These are phyloP conservation scores for Amphilophus citrinellus DNA, from an alignment of 2,113 vertebrate species.

Conservation along the genomic window DNA sequence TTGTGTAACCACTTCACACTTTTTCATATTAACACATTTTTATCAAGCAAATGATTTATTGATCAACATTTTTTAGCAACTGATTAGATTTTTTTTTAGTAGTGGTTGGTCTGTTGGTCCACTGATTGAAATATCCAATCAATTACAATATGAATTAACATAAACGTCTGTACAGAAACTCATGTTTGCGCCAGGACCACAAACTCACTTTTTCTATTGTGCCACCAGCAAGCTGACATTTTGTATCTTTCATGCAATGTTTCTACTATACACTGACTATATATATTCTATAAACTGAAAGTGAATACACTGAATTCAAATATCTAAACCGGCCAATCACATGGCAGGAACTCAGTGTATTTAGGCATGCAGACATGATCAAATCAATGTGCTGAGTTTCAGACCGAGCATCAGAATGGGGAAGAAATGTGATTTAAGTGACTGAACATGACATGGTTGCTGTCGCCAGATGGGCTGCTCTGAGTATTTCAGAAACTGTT, in stretches of 20 bases:
- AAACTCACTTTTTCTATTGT: not conserved
- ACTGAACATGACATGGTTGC: not conserved
- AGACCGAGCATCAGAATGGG: not conserved
- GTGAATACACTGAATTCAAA: too few species aligned
- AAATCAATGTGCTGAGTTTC: not conserved
- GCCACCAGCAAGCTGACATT: not conserved
- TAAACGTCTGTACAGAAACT: not conserved
- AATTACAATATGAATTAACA: not conserved
- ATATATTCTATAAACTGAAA: too few species aligned
- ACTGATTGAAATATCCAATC: not conserved
- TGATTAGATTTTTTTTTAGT: not conserved
- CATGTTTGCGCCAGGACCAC: not conserved
- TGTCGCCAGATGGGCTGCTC: not conserved
- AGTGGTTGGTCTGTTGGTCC: not conserved
- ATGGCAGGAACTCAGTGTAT: not conserved
- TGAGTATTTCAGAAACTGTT: not conserved
- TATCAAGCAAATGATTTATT: not conserved
- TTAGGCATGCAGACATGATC: not conserved
- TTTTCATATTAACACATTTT: not conserved
- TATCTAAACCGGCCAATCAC: not conserved
- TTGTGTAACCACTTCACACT: conserved; percentile 18
- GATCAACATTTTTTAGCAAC: not conserved
- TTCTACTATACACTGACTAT: not conserved
- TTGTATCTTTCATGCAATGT: not conserved
- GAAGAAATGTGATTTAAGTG: not conserved